phyloP scores from a whole-genome alignment of 2,797 vertebrate species.

The Cuculus canorus region DNA sequence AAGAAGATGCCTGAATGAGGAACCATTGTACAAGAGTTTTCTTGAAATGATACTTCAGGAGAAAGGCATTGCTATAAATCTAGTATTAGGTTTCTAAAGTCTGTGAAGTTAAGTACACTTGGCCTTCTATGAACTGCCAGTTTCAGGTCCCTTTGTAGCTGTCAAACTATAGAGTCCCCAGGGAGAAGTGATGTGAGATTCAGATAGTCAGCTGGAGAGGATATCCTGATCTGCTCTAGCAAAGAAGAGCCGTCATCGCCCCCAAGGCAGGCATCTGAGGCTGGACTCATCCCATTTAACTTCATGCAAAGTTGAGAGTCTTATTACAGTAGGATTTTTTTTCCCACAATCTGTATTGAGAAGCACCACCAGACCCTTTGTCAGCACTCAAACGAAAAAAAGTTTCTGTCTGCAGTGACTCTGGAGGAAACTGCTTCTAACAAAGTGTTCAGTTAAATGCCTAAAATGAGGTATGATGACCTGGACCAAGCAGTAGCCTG shows the following conservation, averaged over 20 bases:
- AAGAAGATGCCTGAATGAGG: not conserved
- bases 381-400: not conserved
- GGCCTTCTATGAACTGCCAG: not conserved
- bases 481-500: not conserved
- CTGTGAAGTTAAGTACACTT: not conserved
- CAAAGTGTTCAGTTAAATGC: not conserved
- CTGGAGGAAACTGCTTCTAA: not conserved
- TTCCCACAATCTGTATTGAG: not conserved
- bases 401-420: not conserved
- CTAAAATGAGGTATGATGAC: not conserved
- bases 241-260: not conserved
- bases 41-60: not conserved
- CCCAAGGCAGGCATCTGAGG: not conserved
- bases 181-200: not conserved
- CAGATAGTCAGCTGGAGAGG: not conserved
- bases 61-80: not conserved
- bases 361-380: not conserved
- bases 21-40: not conserved
- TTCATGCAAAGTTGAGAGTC: not conserved
- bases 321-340: not conserved
- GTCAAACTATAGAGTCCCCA: not conserved
- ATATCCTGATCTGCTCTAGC: not conserved
- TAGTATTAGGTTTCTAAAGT: not conserved
- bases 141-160: not conserved
- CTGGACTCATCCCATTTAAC: not conserved